Percentiles rank a stretch among this genome's conserved stretches.
phyloP scores from a whole-genome alignment of 2,888 invertebrate species.

The Bellardia pandia region DNA sequence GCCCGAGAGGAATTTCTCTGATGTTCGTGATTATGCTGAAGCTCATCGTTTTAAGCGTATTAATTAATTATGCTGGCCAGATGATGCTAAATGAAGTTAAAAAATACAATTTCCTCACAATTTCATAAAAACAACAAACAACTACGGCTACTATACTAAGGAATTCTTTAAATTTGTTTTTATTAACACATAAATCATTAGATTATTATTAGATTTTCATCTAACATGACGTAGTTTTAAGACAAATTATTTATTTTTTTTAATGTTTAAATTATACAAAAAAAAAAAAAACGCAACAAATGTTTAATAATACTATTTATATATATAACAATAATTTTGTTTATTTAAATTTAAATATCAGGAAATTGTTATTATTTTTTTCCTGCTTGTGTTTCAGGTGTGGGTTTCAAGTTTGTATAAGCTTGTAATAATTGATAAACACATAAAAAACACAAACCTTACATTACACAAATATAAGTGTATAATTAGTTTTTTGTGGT shows the following conservation, averaged over 20 bases:
- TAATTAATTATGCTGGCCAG: conserved; percentile 65
- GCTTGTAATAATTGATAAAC: no score
- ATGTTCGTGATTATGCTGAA: conserved; percentile 82
- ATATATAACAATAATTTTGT: conserved; percentile 40
- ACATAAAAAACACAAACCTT: no score
- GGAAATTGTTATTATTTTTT: neutral
- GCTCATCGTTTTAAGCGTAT: conserved; percentile 80
- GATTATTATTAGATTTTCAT: conserved; percentile 5
- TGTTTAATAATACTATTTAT: neutral
- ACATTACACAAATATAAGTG: no score
- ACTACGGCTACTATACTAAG: neutral
- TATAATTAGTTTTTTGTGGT: no score
- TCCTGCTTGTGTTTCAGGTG: neutral
- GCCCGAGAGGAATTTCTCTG: conserved; percentile 82
- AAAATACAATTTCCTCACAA: neutral
- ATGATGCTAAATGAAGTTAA: neutral
- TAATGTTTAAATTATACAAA: conserved; percentile 13
- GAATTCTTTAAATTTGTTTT: neutral
- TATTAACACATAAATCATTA: neutral
- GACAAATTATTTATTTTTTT: conserved; percentile 37
- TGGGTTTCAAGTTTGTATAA: conserved; percentile 5
- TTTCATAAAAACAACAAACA: neutral
- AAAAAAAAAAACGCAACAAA: conserved; percentile 6
- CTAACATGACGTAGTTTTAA: conserved; percentile 25
- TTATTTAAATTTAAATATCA: conserved; percentile 3